Percentiles rank a stretch among this genome's conserved stretches.
Conservation (phyloP, 2,113 vertebrate species). For the Callionymus lyra region DNA sequence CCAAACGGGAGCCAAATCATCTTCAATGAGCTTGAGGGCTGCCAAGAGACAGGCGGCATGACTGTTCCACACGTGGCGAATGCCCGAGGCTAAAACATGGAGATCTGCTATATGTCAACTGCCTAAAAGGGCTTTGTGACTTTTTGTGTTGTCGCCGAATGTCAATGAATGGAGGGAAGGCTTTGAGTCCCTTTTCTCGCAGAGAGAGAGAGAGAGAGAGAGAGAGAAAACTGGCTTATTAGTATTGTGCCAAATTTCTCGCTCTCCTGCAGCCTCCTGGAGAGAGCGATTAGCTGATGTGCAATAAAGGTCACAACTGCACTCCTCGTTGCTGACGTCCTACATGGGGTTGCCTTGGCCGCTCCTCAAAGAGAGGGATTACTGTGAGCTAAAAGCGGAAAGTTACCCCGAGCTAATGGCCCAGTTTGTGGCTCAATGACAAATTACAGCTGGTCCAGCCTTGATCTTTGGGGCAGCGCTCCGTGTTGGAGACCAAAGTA, state of each 20-base stretch:
- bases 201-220: constrained; percentile 2
- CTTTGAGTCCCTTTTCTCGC: constrained; percentile 14
- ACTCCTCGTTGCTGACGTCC: constrained; percentile 30
- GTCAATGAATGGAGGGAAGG: constrained; percentile 2
- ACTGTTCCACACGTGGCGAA: constrained; percentile 10
- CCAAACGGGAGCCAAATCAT: too few species aligned
- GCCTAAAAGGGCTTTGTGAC: constrained; percentile 24
- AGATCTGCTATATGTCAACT: constrained; percentile 47
- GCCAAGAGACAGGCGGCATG: too few species aligned
- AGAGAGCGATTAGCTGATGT: constrained; percentile 37
- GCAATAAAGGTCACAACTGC: constrained; percentile 49
- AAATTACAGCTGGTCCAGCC: constrained; percentile 45
- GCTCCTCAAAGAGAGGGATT: constrained; percentile 52
- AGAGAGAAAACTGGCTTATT: constrained; percentile 26
- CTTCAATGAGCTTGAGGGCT: neutral
- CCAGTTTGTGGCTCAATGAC: constrained; percentile 42
- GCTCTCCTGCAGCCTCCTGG: constrained; percentile 4
- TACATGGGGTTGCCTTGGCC: constrained; percentile 47
- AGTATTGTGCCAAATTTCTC: constrained; percentile 29
- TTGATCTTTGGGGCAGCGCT: constrained; percentile 14
- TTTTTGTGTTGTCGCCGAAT: constrained; percentile 15
- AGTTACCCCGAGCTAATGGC: constrained; percentile 36
- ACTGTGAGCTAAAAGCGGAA: constrained; percentile 37
- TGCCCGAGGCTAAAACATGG: constrained; percentile 39
- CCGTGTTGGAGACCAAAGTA: too few species aligned